phyloP scores from a whole-genome alignment of 92 coral and sea anemone species.

The Bergia puertoricense region DNA sequence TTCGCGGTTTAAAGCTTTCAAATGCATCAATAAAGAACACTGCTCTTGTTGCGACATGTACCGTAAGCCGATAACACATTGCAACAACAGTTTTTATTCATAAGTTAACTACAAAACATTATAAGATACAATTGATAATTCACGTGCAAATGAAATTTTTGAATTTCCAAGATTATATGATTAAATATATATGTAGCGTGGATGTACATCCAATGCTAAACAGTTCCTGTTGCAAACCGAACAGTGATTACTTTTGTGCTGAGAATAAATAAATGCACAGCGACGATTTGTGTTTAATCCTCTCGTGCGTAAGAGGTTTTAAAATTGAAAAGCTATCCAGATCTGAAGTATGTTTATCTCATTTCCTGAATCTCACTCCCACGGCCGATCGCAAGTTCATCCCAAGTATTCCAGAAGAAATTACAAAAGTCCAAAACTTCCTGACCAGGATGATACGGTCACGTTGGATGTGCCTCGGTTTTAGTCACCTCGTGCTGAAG shows the following conservation, averaged over 20 bases:
- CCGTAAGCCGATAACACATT: conserved; percentile 27
- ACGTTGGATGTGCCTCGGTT: neutral
- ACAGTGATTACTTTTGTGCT: neutral
- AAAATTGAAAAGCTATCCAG: conserved; percentile 26
- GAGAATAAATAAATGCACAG: conserved; percentile 15
- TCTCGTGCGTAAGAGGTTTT: conserved; percentile 40
- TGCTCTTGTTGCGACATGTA: conserved; percentile 9
- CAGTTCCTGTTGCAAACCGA: neutral
- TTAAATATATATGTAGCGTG: neutral
- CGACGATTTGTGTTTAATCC: conserved; percentile 30
- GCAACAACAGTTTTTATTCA: conserved; percentile 10
- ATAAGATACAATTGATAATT: neutral
- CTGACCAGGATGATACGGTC: conserved; percentile 5
- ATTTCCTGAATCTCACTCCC: conserved; percentile 25
- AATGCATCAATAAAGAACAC: conserved; percentile 8
- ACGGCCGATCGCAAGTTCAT: neutral
- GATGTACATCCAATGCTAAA: neutral
- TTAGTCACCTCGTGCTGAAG: neutral
- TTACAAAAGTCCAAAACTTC: neutral
- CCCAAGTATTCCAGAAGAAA: neutral
- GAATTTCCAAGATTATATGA: neutral
- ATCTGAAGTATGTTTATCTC: conserved; percentile 40
- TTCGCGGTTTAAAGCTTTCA: conserved; percentile 1
- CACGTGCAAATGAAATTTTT: neutral
- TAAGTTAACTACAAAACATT: conserved; percentile 1